phyloP scores from a whole-genome alignment of 2,797 vertebrate genomes.

The Rhynchonycteris naso region DNA sequence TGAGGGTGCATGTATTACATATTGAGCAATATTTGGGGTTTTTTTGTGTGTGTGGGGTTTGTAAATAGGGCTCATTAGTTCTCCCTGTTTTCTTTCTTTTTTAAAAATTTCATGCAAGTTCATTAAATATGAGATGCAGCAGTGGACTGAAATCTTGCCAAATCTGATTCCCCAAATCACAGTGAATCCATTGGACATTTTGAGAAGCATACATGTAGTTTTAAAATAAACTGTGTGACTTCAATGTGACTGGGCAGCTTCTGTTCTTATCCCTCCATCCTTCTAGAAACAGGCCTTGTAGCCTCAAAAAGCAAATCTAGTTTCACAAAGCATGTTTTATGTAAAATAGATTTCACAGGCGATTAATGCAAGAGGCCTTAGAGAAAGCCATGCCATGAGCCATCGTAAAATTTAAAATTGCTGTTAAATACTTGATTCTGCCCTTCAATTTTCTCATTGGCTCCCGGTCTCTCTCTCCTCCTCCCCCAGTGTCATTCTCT shows the following conservation, averaged over 20 bases:
- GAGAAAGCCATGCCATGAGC: not conserved
- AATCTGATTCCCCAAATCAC: not conserved
- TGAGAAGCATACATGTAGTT: not conserved
- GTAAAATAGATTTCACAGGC: not conserved
- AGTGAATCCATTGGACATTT: not conserved
- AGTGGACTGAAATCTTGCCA: not conserved
- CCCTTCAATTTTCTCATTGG: not conserved
- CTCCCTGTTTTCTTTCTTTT: not conserved
- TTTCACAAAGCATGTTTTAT: not conserved
- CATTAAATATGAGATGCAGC: not conserved
- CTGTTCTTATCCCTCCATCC: not conserved
- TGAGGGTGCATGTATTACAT: not conserved
- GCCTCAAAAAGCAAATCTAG: not conserved
- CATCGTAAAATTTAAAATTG: not conserved
- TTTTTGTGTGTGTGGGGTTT: not conserved
- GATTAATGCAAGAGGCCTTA: not conserved
- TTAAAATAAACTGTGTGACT: not conserved
- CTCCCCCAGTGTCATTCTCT: fast-evolving
- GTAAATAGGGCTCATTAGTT: not conserved
- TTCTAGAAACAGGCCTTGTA: not conserved
- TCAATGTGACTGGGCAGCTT: not conserved
- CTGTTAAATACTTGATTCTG: not conserved
- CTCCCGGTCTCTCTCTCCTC: not conserved
- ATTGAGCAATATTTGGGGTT: not conserved
- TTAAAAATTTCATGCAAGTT: not conserved